These are phyloP conservation scores for Esperia sulphurella DNA, from an alignment of 2,888 invertebrate species.

Conservation along the genomic window DNA sequence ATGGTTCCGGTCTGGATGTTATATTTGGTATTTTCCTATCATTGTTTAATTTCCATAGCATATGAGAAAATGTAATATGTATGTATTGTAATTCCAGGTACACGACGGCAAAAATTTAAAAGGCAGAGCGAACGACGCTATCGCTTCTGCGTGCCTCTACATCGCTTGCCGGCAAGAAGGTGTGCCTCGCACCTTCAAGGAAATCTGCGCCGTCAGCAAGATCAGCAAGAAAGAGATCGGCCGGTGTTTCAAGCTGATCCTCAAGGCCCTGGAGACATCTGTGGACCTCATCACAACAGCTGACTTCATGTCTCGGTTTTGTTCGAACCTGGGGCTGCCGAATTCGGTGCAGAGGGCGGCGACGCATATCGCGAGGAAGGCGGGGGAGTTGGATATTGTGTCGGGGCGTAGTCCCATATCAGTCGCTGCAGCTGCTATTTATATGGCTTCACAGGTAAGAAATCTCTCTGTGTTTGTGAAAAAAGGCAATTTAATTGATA, in stretches of 20 bases:
- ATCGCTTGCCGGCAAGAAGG: constrained; percentile 99
- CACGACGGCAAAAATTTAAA: constrained; percentile 97
- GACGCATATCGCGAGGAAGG: constrained; percentile 97
- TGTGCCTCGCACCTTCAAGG: constrained; percentile 99
- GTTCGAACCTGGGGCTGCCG: constrained; percentile 94
- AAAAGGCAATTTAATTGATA: too few species aligned
- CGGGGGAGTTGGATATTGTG: constrained; percentile 97
- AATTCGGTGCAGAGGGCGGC: constrained; percentile 95
- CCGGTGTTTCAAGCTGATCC: constrained; percentile 96
- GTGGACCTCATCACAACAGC: constrained; percentile 98
- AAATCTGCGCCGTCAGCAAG: constrained; percentile 99
- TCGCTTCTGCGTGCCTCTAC: constrained; percentile 98
- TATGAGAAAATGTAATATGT: too few species aligned
- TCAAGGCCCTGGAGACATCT: constrained; percentile 97
- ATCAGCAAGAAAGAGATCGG: constrained; percentile 99
- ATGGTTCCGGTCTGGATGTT: too few species aligned
- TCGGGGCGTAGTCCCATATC: constrained; percentile 99
- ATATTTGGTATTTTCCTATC: too few species aligned
- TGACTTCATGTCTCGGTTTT: constrained; percentile 99
- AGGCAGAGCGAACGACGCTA: constrained; percentile 97
- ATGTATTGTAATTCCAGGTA: constrained; percentile 81
- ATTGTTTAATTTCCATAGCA: too few species aligned
- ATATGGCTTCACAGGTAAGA: constrained; percentile 96
- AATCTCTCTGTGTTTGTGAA: too few species aligned
- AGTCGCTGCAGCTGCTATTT: constrained; percentile 99